Conservation (phyloP, 2,888 invertebrate genomes). For the Allophyes oxyacanthae region DNA sequence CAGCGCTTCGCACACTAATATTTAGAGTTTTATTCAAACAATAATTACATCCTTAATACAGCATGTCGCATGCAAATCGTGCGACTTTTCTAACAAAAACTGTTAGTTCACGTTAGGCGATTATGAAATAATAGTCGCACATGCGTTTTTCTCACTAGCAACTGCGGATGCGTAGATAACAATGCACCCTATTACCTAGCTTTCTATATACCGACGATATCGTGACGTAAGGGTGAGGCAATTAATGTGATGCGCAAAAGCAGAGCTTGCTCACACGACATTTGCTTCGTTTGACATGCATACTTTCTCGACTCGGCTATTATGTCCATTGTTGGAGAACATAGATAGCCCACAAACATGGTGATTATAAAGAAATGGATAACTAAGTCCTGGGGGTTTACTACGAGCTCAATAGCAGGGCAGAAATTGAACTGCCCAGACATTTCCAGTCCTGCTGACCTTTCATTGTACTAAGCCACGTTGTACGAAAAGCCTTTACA, state of each 20-base stretch:
- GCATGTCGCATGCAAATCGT: slow-evolving; percentile 51
- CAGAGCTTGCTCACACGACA: slow-evolving; percentile 35
- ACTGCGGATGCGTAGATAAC: slow-evolving; percentile 42
- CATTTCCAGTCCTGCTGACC: no score
- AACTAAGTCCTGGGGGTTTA: no score
- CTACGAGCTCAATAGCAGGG: no score
- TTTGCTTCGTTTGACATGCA: slow-evolving; percentile 5
- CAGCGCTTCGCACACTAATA: slow-evolving; percentile 11
- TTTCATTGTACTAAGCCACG: no score
- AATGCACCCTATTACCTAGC: slow-evolving; percentile 40
- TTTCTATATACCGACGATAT: slow-evolving; percentile 46
- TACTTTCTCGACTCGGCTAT: no score
- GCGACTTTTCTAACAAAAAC: slow-evolving; percentile 50
- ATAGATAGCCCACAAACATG: no score
- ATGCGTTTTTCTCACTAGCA: slow-evolving; percentile 51
- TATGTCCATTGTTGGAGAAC: no score
- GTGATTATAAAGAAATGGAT: no score
- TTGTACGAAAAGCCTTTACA: no score
- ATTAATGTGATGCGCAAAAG: slow-evolving; percentile 33
- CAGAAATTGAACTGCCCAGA: no score
- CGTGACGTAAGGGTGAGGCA: slow-evolving; percentile 45
- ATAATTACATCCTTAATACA: slow-evolving; percentile 48
- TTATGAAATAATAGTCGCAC: slow-evolving; percentile 46
- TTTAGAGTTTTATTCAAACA: slow-evolving; percentile 48
- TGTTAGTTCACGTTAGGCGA: slow-evolving; percentile 31